Evolutionary conservation across 2,113 vertebrate species (phyloP), one percentile per base, ranked within the genome.

Genomic region (Chelonoidis abingdonii): DNA sequence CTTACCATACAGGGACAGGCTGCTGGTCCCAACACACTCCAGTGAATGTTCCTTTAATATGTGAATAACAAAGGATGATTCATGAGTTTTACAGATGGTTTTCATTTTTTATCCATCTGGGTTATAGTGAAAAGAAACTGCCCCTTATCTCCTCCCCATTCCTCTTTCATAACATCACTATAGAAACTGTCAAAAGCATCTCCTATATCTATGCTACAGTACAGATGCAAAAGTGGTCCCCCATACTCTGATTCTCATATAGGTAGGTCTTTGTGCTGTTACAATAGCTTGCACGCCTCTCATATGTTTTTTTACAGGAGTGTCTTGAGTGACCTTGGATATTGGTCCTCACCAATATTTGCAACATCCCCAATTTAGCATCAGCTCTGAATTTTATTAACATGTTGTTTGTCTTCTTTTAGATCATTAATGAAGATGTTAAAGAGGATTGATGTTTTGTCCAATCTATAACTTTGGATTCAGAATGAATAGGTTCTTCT

Each of bases 271-370:
- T 91, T 93, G 78, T 49, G 72, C 2, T 5, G 79, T 69, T 52
- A 53, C 65, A 81, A 79, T 76, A 29, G n/a, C 14, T 8, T 69
- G 5, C 65, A n/a, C 2, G 17, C 11, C 5, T 24, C 22, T 24
- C 72, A 10, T 22, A 44, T 76, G 24, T 76, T 6, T 41, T 84
- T 54, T 92, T 90, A 44, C 81, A 92, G 80, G 69, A 53, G 3
- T 6, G 5, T 52, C 84, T 90, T n/a, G 87, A 75, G 65, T 93
- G 87, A 90, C 80, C 29, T 41, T 82, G n/a, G 41, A n/a, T 83
- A 75, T 90, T 92, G 19, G 93, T 44, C 80, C 44, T 57, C 93
- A 35, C 53, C 86, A 91, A 29, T 92, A 89, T 79, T 89, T 95
- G 50, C 44, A 87, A 76, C 10, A 31, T 31, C 85, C 93, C 9